phyloP scores from a whole-genome alignment of 2,113 vertebrate genomes.

The Bothrops jararaca region DNA sequence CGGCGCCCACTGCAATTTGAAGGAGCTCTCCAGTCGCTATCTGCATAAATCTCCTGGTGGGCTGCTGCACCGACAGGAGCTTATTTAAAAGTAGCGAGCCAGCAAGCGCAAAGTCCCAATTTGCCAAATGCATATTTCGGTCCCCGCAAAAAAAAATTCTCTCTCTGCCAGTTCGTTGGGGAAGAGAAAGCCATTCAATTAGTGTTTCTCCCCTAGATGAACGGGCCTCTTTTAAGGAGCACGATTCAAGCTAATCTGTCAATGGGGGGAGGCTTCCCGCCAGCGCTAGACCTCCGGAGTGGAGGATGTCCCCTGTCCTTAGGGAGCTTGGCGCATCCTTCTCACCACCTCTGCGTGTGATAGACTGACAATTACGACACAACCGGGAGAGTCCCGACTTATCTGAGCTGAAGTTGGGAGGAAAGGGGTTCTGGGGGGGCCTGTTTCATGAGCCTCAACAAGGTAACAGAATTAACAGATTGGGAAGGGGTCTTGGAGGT shows the following conservation, averaged over 20 bases:
- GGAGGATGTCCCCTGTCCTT: neutral
- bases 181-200: slow-evolving; percentile 49
- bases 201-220: slow-evolving; percentile 22
- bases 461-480: neutral
- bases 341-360: neutral
- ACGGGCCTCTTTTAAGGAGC: neutral
- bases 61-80: slow-evolving; percentile 37
- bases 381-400: neutral
- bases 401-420: neutral
- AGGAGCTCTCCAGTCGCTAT: slow-evolving; percentile 54
- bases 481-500: neutral
- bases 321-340: neutral
- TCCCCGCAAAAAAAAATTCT: slow-evolving; percentile 40
- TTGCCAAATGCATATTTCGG: slow-evolving; percentile 65
- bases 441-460: neutral
- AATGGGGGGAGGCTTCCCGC: neutral
- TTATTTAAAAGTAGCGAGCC: slow-evolving; percentile 67
- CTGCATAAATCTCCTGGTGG: slow-evolving; percentile 53
- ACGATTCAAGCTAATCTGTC: fast-evolving
- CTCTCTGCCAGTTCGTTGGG: slow-evolving; percentile 43
- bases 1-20: slow-evolving; percentile 60
- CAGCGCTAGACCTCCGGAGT: neutral
- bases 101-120: slow-evolving; percentile 47
- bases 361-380: neutral
- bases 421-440: neutral